A percentile compares a stretch with the other conserved stretches of the same genome.
phyloP scores from a whole-genome alignment of 2,797 vertebrate species.

The Myotis findleyi region DNA sequence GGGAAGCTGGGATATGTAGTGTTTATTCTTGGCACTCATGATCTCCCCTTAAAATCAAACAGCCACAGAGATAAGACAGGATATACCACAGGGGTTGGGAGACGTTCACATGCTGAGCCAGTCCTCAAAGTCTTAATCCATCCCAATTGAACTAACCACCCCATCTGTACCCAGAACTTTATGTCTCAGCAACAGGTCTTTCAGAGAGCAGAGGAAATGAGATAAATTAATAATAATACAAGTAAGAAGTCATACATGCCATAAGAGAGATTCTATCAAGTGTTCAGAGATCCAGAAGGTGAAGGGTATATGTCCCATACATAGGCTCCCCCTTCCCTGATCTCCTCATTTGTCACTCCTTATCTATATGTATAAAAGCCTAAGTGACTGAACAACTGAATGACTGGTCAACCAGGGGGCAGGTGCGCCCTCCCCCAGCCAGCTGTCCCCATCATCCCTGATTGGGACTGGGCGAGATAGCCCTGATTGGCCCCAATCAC shows the following conservation, averaged over 20 bases:
- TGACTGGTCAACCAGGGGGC: too few relatives aligned
- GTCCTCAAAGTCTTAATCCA: neutral
- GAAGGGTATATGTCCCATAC: neutral
- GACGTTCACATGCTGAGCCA: neutral
- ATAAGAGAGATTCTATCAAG: neutral
- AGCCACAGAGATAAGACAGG: neutral
- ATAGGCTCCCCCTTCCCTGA: neutral
- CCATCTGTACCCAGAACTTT: neutral
- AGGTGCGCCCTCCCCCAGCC: too few relatives aligned
- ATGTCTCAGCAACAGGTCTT: neutral
- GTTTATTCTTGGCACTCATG: neutral
- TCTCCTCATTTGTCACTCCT: neutral
- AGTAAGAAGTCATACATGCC: neutral
- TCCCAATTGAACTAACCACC: neutral
- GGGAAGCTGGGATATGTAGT: neutral
- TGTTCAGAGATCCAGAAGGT: neutral
- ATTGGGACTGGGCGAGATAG: too few relatives aligned
- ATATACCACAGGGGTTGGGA: neutral
- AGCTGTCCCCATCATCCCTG: too few relatives aligned
- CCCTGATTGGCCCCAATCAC: fast-evolving
- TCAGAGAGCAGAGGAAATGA: neutral
- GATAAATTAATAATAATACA: neutral
- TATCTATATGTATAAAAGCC: neutral
- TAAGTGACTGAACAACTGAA: too few relatives aligned
- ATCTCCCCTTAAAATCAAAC: neutral